These are phyloP conservation scores for Ceratina australensis DNA, from an alignment of 1,140 invertebrate genomes.

Conservation along the genomic window DNA sequence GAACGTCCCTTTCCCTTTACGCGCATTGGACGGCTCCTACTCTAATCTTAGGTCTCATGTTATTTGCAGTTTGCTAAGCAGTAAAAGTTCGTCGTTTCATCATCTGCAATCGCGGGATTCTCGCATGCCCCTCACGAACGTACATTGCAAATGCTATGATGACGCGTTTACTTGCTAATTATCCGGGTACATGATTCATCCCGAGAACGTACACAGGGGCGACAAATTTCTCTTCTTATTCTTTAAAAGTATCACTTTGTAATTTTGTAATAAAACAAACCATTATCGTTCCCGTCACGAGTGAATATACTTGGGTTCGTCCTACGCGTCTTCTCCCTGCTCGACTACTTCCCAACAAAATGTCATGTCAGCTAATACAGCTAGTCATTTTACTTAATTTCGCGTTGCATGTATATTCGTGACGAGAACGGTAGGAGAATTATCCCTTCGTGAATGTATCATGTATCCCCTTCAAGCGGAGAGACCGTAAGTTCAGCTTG, in stretches of 20 bases:
- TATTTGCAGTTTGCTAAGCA: conserved; percentile 58
- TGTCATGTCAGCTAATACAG: no score
- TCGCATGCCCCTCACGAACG: conserved; percentile 26
- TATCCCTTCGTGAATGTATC: conserved; percentile 6
- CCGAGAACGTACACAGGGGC: no score
- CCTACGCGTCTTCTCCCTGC: no score
- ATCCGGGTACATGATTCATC: neutral
- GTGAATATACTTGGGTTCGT: no score
- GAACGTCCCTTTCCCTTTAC: conserved; percentile 48
- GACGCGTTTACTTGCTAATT: conserved; percentile 21
- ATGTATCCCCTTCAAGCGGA: neutral
- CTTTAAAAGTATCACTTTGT: no score
- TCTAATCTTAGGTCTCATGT: conserved; percentile 65
- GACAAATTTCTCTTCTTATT: neutral
- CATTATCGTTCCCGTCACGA: no score
- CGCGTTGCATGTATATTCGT: no score
- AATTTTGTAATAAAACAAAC: no score
- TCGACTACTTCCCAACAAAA: no score
- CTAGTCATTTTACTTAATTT: no score
- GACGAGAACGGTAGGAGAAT: no score
- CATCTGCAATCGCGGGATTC: conserved; percentile 22
- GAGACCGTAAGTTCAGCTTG: conserved; percentile 23
- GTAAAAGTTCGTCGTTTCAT: conserved; percentile 56
- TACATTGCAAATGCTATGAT: conserved; percentile 39
- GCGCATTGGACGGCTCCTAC: conserved; percentile 74